Conservation (phyloP, 1,140 invertebrate genomes). For the Papilio polytes region DNA sequence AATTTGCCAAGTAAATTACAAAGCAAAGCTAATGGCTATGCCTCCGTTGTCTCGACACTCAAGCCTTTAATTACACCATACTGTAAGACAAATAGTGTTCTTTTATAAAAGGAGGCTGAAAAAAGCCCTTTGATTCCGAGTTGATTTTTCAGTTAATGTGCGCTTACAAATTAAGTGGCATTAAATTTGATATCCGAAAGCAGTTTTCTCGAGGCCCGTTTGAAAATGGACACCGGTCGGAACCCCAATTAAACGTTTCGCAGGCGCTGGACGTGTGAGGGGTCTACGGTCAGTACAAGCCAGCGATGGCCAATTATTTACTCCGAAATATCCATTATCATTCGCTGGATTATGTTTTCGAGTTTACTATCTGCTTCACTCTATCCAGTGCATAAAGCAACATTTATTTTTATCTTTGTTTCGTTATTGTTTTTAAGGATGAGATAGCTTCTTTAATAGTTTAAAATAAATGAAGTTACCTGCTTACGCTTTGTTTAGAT, state of each 20-base stretch:
- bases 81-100: background rate
- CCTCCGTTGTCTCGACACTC: background rate
- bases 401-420: background rate
- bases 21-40: background rate
- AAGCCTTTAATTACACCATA: constrained; percentile 12
- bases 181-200: constrained; percentile 33
- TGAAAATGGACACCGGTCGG: constrained; percentile 49
- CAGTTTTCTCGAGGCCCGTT: constrained; percentile 41
- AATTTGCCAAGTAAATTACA: background rate
- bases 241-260: constrained; percentile 55
- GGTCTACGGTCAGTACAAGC: constrained; percentile 36
- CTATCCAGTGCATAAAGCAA: too few relatives aligned
- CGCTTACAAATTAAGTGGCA: constrained; percentile 30
- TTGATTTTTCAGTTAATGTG: constrained; percentile 17
- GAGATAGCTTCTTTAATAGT: too few relatives aligned
- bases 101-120: background rate
- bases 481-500: too few relatives aligned
- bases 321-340: background rate
- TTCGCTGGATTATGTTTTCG: background rate
- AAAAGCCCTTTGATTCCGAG: background rate
- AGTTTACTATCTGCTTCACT: background rate
- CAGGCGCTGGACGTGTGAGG: constrained; percentile 43
- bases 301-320: constrained; percentile 45
- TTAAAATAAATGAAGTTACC: too few relatives aligned
- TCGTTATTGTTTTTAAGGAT: background rate